Evolutionary conservation across 2,888 invertebrate genomes (phyloP).

Genomic region (Drosophila planitibia): DNA sequence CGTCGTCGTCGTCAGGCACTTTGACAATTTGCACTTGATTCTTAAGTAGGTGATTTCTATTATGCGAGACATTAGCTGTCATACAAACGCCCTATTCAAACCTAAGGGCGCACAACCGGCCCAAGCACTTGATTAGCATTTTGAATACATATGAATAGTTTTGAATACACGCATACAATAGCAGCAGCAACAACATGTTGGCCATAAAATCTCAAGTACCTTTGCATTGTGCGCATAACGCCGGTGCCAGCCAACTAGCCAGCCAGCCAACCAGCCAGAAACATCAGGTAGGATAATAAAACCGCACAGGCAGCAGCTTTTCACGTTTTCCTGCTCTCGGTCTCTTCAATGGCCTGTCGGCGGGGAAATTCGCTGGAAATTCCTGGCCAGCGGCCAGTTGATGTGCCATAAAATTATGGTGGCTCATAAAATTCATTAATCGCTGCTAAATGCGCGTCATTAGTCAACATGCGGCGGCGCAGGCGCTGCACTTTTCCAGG

Average conservation of each 20-base stretch:
- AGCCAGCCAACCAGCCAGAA: not conserved
- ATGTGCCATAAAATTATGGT: conserved; percentile 80
- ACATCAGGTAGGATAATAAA: conserved; percentile 63
- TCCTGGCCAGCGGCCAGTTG: conserved; percentile 60
- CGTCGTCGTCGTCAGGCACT: conserved; percentile 21
- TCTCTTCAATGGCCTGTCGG: conserved; percentile 59
- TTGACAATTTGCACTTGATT: conserved; percentile 79
- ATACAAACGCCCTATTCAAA: conserved; percentile 80
- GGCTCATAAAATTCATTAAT: conserved; percentile 79
- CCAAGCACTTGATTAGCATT: conserved; percentile 75
- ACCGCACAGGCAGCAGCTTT: conserved; percentile 64
- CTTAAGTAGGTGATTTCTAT: conserved; percentile 80
- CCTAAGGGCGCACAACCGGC: conserved; percentile 61
- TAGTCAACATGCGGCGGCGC: conserved; percentile 72
- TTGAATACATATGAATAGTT: conserved; percentile 47
- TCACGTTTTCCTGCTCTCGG: conserved; percentile 15
- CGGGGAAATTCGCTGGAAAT: conserved; percentile 75
- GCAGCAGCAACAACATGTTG: conserved; percentile 15
- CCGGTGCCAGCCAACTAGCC: conserved; percentile 59
- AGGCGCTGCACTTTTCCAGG: conserved; percentile 71
- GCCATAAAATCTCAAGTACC: conserved; percentile 76
- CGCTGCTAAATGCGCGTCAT: conserved; percentile 81
- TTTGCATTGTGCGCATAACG: conserved; percentile 64
- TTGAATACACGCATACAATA: conserved; percentile 5
- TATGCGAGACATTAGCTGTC: conserved; percentile 81